These are phyloP conservation scores for Lasioglossum zephyrum DNA, from an alignment of 2,888 invertebrate species.

Conservation along the genomic window DNA sequence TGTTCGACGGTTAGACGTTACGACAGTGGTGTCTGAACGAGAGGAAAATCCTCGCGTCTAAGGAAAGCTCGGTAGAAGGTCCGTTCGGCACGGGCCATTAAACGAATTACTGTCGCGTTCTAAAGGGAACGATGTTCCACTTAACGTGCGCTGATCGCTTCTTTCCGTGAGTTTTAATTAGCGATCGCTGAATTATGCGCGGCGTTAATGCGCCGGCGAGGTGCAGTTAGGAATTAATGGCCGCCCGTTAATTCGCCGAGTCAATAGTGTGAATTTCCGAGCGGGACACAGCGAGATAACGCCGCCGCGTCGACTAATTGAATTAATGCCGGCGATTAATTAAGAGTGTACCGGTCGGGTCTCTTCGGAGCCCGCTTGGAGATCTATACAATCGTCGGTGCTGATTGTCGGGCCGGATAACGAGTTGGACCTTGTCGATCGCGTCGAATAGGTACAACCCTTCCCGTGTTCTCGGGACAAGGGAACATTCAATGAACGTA, in stretches of 20 bases:
- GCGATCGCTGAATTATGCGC: conserved; percentile 50
- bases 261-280: conserved; percentile 59
- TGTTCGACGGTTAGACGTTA: conserved; percentile 66
- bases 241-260: conserved; percentile 41
- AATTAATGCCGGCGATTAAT: conserved; percentile 47
- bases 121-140: conserved; percentile 55
- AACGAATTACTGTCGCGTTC: conserved; percentile 50
- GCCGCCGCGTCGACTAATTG: neutral
- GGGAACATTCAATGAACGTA: conserved; percentile 12
- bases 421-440: neutral
- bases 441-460: neutral
- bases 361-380: neutral
- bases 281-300: conserved; percentile 23
- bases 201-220: conserved; percentile 19
- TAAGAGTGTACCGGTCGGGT: neutral
- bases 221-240: conserved; percentile 38
- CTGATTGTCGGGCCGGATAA: conserved; percentile 7
- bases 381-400: neutral
- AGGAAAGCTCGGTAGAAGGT: neutral
- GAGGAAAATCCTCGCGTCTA: neutral
- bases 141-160: conserved; percentile 43
- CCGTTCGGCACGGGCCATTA: conserved; percentile 25
- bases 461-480: neutral
- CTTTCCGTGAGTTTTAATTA: conserved; percentile 60
- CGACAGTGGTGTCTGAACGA: neutral